These are phyloP conservation scores for Mustelus asterias DNA, from an alignment of 2,113 vertebrate species.

Conservation along the genomic window DNA sequence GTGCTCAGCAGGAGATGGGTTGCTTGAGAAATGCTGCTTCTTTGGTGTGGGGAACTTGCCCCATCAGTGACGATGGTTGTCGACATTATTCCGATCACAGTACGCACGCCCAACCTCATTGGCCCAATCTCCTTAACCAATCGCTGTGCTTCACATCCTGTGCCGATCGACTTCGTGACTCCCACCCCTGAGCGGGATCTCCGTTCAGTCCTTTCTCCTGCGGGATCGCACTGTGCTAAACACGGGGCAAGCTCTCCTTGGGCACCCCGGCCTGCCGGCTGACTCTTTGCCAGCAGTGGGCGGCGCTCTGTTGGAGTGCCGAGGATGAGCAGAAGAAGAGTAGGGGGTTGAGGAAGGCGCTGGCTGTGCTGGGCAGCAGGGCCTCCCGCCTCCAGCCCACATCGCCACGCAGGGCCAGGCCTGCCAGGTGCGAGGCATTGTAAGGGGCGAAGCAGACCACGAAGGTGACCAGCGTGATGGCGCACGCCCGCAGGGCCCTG, in stretches of 20 bases:
- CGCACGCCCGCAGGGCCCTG: slow-evolving; percentile 55
- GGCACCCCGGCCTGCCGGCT: too few species aligned
- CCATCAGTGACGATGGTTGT: background rate
- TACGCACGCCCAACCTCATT: background rate
- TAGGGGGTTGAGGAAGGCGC: slow-evolving; percentile 64
- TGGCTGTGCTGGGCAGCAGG: slow-evolving; percentile 60
- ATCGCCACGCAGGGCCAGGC: slow-evolving; percentile 45
- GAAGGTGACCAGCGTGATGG: slow-evolving; percentile 60
- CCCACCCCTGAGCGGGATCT: background rate
- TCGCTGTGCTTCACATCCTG: background rate
- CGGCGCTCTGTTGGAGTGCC: slow-evolving; percentile 48
- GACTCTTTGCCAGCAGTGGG: slow-evolving; percentile 41
- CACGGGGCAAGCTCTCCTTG: background rate
- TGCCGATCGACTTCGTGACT: background rate
- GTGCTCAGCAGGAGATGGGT: background rate
- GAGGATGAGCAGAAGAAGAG: slow-evolving; percentile 65
- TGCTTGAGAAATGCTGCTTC: too few species aligned
- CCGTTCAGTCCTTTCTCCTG: background rate
- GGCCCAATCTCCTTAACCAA: background rate
- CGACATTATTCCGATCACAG: background rate
- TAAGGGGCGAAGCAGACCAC: slow-evolving; percentile 68
- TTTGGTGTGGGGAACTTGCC: background rate
- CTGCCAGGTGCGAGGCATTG: slow-evolving; percentile 64
- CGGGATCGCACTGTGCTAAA: background rate
- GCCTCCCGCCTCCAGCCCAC: slow-evolving; percentile 55